Percentiles rank a stretch among this genome's conserved stretches.
phyloP scores from a whole-genome alignment of 53 echinoderm and acorn worm genomes.

The Arbacia lixula region DNA sequence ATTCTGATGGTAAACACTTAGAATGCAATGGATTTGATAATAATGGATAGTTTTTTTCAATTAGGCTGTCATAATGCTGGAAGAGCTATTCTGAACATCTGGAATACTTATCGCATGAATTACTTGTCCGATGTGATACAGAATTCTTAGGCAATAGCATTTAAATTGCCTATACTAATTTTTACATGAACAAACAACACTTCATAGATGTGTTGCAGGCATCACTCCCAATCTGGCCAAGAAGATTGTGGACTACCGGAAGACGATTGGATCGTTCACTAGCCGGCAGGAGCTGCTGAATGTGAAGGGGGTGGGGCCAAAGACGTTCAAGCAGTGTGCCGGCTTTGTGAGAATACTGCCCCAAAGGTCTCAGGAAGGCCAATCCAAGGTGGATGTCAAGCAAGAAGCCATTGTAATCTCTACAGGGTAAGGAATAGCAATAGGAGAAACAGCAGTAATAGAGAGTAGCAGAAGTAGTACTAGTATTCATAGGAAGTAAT shows the following conservation, averaged over 20 bases:
- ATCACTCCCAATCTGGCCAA: constrained; percentile 71
- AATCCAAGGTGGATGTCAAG: neutral
- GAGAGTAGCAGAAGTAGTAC: no score
- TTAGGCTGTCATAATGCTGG: no score
- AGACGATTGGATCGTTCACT: constrained; percentile 74
- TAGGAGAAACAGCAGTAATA: no score
- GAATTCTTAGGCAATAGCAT: no score
- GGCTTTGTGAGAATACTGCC: constrained; percentile 83
- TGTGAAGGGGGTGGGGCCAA: constrained; percentile 77
- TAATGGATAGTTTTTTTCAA: no score
- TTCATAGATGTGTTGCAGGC: constrained; percentile 85
- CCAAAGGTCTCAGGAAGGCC: neutral
- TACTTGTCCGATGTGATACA: no score
- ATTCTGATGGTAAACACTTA: no score
- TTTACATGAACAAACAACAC: neutral
- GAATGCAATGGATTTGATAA: no score
- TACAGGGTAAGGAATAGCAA: neutral
- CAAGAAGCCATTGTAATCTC: constrained; percentile 34
- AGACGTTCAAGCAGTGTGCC: constrained; percentile 96
- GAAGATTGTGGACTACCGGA: constrained; percentile 84
- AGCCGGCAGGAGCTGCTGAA: constrained; percentile 71
- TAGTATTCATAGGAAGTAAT: no score
- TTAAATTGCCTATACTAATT: no score
- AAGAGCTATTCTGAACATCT: no score
- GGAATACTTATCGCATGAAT: no score